phyloP scores from a whole-genome alignment of 2,888 invertebrate genomes.

The Noctuana brunneofusca region DNA sequence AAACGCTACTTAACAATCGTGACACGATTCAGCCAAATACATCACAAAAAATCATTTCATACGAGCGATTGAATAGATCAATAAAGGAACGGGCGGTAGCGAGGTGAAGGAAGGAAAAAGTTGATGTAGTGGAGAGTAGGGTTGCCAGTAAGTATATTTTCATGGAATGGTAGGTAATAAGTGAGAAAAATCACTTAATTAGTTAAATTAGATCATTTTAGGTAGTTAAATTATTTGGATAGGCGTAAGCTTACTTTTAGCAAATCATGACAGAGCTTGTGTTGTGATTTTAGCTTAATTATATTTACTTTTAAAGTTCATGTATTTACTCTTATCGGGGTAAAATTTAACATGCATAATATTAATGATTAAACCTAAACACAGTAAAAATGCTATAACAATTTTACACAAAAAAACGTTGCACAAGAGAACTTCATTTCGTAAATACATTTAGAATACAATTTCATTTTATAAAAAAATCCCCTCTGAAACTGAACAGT shows the following conservation, averaged over 20 bases:
- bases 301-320: too few species aligned
- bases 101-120: constrained; percentile 40
- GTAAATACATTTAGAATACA: not conserved
- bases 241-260: too few species aligned
- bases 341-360: too few species aligned
- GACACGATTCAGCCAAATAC: constrained; percentile 38
- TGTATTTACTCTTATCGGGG: too few species aligned
- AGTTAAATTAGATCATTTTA: too few species aligned
- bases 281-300: too few species aligned
- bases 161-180: too few species aligned
- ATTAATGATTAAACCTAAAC: too few species aligned
- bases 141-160: not conserved
- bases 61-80: constrained; percentile 68
- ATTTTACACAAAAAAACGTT: not conserved
- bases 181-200: too few species aligned
- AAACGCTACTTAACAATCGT: constrained; percentile 44
- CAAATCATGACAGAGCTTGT: too few species aligned
- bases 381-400: too few species aligned
- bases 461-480: not conserved
- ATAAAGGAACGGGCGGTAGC: constrained; percentile 52
- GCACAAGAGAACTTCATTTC: not conserved
- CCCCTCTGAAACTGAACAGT: not conserved
- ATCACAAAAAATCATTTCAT: constrained; percentile 47
- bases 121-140: constrained; percentile 24
- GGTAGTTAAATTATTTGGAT: too few species aligned